Percentiles rank a stretch among this genome's conserved stretches.
phyloP scores from a whole-genome alignment of 2,888 invertebrate genomes.

The Poecilus cupreus region DNA sequence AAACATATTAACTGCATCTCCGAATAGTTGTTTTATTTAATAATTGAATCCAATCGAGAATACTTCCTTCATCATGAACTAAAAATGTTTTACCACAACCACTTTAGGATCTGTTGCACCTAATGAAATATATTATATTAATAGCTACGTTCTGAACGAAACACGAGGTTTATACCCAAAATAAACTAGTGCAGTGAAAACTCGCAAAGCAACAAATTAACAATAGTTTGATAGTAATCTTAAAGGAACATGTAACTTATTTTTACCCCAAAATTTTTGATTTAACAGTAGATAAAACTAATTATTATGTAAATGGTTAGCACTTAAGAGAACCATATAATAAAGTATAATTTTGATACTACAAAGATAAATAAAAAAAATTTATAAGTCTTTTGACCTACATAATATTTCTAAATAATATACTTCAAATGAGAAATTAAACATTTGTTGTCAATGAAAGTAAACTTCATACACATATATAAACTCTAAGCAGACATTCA shows the following conservation, averaged over 20 bases:
- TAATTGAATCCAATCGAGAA: too few relatives aligned
- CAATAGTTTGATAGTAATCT: background rate
- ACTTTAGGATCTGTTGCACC: too few relatives aligned
- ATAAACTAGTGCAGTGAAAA: background rate
- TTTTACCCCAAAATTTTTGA: background rate
- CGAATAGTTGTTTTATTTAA: too few relatives aligned
- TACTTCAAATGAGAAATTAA: background rate
- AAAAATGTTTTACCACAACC: too few relatives aligned
- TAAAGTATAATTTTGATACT: background rate
- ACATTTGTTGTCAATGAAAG: too few relatives aligned
- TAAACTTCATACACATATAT: too few relatives aligned
- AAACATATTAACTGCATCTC: too few relatives aligned
- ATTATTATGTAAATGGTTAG: background rate
- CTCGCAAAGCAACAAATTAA: background rate
- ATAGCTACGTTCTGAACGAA: too few relatives aligned
- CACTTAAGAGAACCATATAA: background rate
- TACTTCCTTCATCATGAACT: too few relatives aligned
- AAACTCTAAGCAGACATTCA: too few relatives aligned
- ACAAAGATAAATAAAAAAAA: background rate
- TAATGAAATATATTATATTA: too few relatives aligned
- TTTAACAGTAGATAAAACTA: background rate
- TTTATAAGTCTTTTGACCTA: background rate
- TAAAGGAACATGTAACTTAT: background rate
- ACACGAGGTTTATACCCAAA: too few relatives aligned
- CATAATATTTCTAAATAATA: background rate